A percentile compares a stretch with the other conserved stretches of the same genome.
Evolutionary conservation across 2,797 vertebrate genomes (phyloP).

Genomic region (Sebastes iracundus): DNA sequence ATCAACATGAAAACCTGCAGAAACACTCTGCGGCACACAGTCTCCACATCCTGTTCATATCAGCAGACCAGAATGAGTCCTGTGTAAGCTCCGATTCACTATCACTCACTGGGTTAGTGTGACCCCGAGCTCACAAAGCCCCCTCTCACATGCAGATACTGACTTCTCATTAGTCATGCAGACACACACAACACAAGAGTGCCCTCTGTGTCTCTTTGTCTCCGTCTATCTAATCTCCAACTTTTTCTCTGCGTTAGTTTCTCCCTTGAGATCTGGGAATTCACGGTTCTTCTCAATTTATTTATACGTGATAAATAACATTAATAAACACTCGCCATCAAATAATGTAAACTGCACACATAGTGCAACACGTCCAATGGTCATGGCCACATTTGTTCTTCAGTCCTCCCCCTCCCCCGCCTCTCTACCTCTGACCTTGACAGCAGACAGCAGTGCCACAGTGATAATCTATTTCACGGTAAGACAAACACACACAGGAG

Average conservation of each 20-base stretch:
- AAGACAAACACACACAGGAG: conserved; percentile 43
- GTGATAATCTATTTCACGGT: conserved; percentile 49
- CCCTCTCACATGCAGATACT: conserved; percentile 45
- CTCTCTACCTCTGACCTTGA: conserved; percentile 45
- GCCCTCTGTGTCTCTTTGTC: not conserved
- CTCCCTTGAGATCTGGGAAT: not conserved
- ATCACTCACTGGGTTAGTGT: conserved; percentile 42
- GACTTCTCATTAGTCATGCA: conserved; percentile 41
- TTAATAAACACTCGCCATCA: not conserved
- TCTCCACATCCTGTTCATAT: conserved; percentile 1
- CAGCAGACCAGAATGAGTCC: conserved; percentile 2
- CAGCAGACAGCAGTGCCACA: conserved; percentile 21
- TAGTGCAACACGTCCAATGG: not conserved
- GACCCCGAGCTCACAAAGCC: conserved; percentile 53
- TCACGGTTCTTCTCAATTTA: not conserved
- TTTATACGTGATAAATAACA: not conserved
- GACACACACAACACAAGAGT: conserved; percentile 21
- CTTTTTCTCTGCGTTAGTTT: not conserved
- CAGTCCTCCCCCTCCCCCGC: not conserved
- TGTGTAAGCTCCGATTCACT: conserved; percentile 18
- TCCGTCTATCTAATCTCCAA: not conserved
- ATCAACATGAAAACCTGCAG: conserved; percentile 26
- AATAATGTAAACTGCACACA: not conserved
- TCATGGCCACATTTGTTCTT: conserved; percentile 16
- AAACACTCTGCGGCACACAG: not conserved